Conservation (phyloP, 2,797 vertebrate species). For the Sternotherus odoratus region DNA sequence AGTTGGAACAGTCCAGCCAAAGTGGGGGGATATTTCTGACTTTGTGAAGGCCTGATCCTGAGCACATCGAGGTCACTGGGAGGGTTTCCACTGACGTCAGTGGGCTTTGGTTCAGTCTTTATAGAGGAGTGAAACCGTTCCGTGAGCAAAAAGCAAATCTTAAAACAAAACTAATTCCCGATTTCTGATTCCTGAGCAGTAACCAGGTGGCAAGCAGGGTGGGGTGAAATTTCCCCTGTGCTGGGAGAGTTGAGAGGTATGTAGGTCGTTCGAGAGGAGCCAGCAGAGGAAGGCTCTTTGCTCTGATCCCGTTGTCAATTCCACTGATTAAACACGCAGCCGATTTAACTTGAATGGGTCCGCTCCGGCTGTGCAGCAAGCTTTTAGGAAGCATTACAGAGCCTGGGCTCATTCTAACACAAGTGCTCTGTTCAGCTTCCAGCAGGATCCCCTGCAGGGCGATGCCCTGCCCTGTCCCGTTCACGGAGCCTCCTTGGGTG, state of each 20-base stretch:
- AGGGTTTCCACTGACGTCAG: neutral
- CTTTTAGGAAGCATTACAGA: neutral
- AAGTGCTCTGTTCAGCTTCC: neutral
- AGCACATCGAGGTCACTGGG: neutral
- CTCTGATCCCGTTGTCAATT: conserved; percentile 75
- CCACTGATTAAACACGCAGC: conserved; percentile 63
- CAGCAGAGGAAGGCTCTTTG: conserved; percentile 41
- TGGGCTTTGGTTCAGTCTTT: neutral
- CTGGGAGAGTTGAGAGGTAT: conserved; percentile 82
- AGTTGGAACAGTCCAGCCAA: neutral
- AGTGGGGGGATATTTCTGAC: conserved; percentile 18
- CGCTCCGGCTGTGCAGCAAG: neutral
- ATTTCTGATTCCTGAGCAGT: neutral
- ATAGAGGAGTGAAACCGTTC: neutral
- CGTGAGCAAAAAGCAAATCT: neutral
- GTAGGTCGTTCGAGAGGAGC: conserved; percentile 58
- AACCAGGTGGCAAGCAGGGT: neutral
- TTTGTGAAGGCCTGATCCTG: neutral
- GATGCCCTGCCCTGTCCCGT: neutral
- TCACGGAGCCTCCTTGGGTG: neutral
- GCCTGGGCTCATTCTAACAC: neutral
- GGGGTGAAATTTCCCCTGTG: conserved; percentile 35
- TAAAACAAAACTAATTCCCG: neutral
- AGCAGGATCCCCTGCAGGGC: neutral
- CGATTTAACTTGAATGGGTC: neutral